Base-by-base conservation (phyloP, 2,113 vertebrate species). In the Chroicocephalus ridibundus region DNA sequence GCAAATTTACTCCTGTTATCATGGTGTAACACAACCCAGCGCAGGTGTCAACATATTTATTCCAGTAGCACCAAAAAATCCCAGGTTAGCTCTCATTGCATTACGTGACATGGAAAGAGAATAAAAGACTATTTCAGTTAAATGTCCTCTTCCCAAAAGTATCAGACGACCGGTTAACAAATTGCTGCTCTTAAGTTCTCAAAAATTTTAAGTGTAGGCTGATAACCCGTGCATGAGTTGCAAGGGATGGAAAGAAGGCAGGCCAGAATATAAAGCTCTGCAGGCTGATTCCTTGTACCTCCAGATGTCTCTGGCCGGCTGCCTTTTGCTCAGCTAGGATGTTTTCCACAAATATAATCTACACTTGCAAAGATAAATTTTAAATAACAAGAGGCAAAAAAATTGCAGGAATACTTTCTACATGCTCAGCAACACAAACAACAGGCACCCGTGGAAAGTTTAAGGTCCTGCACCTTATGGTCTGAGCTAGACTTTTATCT, bases 271-370 rank as follows among this genome's bases (percentile, higher is more conserved):
- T 19, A 75, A 87, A 90, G 25, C 22, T 64, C 51, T 76, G 25
- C 32, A 62, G 38, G 25, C 19, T 46, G 32, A 54, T 84, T 87
- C 22, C 8, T 51, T 15, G 69, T 65, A 70, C 19, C 38, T 83
- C 21, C 58, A n/a, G 26, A n/a, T 57, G 44, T 44, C 46, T 69
- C 70, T 79, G 82, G 7, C 82, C 69, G 46, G 0, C 32, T 54
- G 54, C 40, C 46, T 75, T 61, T 66, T 75, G 57, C 78, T 94
- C 31, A 83, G 49, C 44, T 64, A 87, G 22, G 6, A 15, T 1
- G 2, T 85, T 94, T 93, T 61, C 65, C 82, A 92, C 36, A 79
- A 93, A 76, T 6, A 9, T 38, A 79, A 87, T 81, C 84, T 60
- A 80, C 12, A 29, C 34, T 61, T 75, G 36, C 27, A 62, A 81